Evolutionary conservation across 2,113 vertebrate species (phyloP).

Genomic region (Hiodon tergisus): DNA sequence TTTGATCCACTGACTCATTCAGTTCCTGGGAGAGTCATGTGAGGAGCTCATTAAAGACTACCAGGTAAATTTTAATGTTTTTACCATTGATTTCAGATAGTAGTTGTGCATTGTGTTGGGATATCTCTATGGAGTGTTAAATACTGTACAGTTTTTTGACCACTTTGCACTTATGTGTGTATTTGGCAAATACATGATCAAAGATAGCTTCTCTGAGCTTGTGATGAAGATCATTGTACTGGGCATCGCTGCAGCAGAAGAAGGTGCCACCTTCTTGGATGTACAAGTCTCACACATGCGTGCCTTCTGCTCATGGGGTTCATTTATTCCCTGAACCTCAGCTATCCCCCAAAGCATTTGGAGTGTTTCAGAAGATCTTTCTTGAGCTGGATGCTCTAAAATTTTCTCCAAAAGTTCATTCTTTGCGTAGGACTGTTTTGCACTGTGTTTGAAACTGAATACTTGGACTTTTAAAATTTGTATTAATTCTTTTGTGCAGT

Average conservation of each 20-base stretch:
- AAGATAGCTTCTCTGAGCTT: slow-evolving; percentile 16
- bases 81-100: slow-evolving; percentile 11
- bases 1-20: slow-evolving; percentile 16
- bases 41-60: slow-evolving; percentile 25
- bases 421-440: too few species aligned
- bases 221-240: slow-evolving; percentile 24
- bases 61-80: slow-evolving; percentile 14
- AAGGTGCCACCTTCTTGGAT: slow-evolving; percentile 16
- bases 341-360: not conserved
- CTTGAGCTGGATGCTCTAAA: not conserved
- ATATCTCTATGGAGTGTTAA: slow-evolving; percentile 5
- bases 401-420: not conserved
- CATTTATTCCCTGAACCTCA: slow-evolving; percentile 4
- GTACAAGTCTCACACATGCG: slow-evolving; percentile 11
- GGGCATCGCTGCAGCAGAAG: slow-evolving; percentile 18
- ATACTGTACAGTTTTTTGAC: slow-evolving; percentile 10
- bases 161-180: slow-evolving; percentile 19
- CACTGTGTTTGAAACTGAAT: too few species aligned
- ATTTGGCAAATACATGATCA: slow-evolving; percentile 18
- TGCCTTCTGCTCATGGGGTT: slow-evolving; percentile 15
- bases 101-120: not conserved
- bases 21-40: slow-evolving; percentile 18
- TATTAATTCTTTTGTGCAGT: too few species aligned
- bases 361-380: not conserved
- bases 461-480: too few species aligned